Evolutionary conservation across 2,797 vertebrate species (phyloP), one percentile per base, ranked within the genome.

Genomic region (Anabacerthia variegaticeps): DNA sequence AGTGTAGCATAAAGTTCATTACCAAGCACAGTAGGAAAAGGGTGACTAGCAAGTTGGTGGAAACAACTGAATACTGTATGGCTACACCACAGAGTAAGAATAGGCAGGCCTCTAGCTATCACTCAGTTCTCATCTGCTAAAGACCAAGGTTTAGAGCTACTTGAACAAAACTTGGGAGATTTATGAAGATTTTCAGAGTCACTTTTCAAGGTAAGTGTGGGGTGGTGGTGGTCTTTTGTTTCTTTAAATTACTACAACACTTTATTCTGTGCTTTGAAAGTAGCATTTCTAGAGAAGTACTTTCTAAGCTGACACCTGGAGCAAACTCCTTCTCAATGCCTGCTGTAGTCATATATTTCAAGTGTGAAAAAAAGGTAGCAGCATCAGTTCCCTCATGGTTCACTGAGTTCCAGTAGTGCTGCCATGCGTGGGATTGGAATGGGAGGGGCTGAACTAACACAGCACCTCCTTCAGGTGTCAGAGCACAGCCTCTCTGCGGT

Each of bases 1-100:
- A 63, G n/a, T 62, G 76, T 48, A 30, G 26, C 39, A 20, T 62
- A 63, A 36, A 41, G 32, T 68, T 74, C 17, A 18, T 77, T 87
- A 48, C 4, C 3, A 58, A 54, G 41, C 14, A 13, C 23, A 56
- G 41, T 5, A 37, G 49, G 36, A 75, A 74, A 74, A 68, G 20
- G 24, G 14, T 65, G 46, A 34, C 13, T 17, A 65, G 61, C 22
- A 62, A 5, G 32, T 8, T 79, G 43, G 14, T 83, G 58, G 58
- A 32, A 83, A 36, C 13, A 51, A 4, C 34, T 46, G 55, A 67
- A 16, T 7, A 3, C 9, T 51, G 7, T 2, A 4, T 39, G 55
- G 11, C 6, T 49, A 17, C 6, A 30, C 3, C 0, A 0, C 18
- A 39, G 26, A 54, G 12, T 52, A 49, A 62, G 68, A 92, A 10